phyloP scores from a whole-genome alignment of 2,888 invertebrate genomes.

The Tenthredo mesomela region DNA sequence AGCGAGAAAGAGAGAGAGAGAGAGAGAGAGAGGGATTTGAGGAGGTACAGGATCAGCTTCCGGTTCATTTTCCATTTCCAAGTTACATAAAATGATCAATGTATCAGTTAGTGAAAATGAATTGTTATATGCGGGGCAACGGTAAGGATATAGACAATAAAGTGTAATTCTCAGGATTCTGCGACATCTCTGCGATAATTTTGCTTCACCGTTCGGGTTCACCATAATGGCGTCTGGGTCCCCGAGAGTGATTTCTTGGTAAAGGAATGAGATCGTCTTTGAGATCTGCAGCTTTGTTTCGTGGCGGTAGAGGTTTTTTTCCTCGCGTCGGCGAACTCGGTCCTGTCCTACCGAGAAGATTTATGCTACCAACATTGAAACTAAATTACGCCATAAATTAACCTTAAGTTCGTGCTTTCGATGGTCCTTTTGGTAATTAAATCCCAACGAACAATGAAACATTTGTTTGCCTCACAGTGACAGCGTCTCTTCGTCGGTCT shows the following conservation, averaged over 20 bases:
- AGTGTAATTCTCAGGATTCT: background rate
- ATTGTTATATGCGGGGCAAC: background rate
- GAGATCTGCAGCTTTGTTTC: conserved; percentile 51
- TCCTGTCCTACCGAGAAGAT: conserved; percentile 62
- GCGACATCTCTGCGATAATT: conserved; percentile 35
- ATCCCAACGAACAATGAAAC: conserved; percentile 54
- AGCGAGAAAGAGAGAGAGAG: background rate
- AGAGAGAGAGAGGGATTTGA: background rate
- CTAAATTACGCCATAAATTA: conserved; percentile 68
- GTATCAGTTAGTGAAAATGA: background rate
- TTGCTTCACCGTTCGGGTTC: conserved; percentile 42
- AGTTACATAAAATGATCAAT: background rate
- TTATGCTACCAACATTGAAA: conserved; percentile 67
- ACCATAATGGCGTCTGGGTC: conserved; percentile 50
- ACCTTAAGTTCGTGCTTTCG: conserved; percentile 55
- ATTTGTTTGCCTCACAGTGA: conserved; percentile 53
- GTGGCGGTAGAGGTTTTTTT: conserved; percentile 35
- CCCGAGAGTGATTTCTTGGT: conserved; percentile 43
- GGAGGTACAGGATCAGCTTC: background rate
- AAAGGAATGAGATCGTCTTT: conserved; percentile 53
- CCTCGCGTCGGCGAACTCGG: background rate
- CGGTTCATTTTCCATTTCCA: background rate
- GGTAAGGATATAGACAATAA: background rate
- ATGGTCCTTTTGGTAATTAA: conserved; percentile 55
- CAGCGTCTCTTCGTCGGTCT: conserved; percentile 48